Evolutionary conservation across 1,140 invertebrate species (phyloP).

Genomic region (silkworm (Bombyx mori)): ASM3026992v2 NC_085111.1:13913001-13913500

Average conservation of each 20-base stretch:
- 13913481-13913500: too few relatives aligned
- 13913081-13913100: slow-evolving; percentile 98
- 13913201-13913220: slow-evolving; percentile 88
- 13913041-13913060: slow-evolving; percentile 88
- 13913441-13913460: too few relatives aligned
- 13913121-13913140: slow-evolving; percentile 97
- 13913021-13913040: slow-evolving; percentile 97
- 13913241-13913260: slow-evolving; percentile 96
- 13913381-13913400: too few relatives aligned
- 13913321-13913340: slow-evolving; percentile 76
- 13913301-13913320: slow-evolving; percentile 88
- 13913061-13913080: slow-evolving; percentile 75
- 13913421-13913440: too few relatives aligned
- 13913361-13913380: too few relatives aligned
- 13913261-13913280: slow-evolving; percentile 90
- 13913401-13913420: too few relatives aligned
- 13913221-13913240: slow-evolving; percentile 93
- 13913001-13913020: slow-evolving; percentile 94
- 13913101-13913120: slow-evolving; percentile 95
- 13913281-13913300: slow-evolving; percentile 88
- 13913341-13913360: slow-evolving; percentile 31
- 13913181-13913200: slow-evolving; percentile 63
- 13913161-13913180: slow-evolving; percentile 87
- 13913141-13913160: slow-evolving; percentile 95
- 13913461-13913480: too few relatives aligned